Conservation (phyloP, 2,797 vertebrate genomes). For the Toxotes lorentzi region DNA sequence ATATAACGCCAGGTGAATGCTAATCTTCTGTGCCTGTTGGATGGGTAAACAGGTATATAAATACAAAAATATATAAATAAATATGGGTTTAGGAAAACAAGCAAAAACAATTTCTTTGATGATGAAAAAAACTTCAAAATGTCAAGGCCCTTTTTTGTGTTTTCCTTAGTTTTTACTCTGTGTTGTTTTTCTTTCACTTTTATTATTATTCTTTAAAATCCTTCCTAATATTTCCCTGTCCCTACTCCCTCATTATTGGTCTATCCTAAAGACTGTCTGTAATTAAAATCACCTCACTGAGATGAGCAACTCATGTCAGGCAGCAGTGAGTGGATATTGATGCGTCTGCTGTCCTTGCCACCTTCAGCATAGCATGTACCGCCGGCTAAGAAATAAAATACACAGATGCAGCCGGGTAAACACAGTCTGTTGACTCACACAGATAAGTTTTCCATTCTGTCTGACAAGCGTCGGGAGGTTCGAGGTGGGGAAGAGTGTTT, state of each 20-base stretch:
- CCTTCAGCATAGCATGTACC: conserved; percentile 24
- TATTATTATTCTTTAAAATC: background rate
- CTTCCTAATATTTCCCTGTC: background rate
- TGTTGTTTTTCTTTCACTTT: background rate
- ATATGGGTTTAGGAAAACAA: no score
- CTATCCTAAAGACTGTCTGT: background rate
- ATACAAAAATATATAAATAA: no score
- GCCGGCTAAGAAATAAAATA: conserved; percentile 52
- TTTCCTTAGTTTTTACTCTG: background rate
- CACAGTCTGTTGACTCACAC: conserved; percentile 51
- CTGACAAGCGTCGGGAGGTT: conserved; percentile 35
- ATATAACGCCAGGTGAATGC: background rate
- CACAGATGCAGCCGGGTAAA: conserved; percentile 49
- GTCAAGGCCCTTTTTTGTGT: background rate
- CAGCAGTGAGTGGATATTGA: conserved; percentile 17
- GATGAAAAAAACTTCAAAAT: background rate
- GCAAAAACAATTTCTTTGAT: no score
- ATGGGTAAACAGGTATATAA: background rate
- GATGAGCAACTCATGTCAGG: conserved; percentile 14
- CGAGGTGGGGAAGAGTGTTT: conserved; percentile 24
- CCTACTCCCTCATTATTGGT: background rate
- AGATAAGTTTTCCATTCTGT: conserved; percentile 58
- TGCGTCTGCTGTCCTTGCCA: conserved; percentile 31
- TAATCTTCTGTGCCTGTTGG: background rate
- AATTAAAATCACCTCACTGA: conserved; percentile 14